Conservation (phyloP, 1,140 invertebrate species). For the Trypoxylus dichotomus region DNA sequence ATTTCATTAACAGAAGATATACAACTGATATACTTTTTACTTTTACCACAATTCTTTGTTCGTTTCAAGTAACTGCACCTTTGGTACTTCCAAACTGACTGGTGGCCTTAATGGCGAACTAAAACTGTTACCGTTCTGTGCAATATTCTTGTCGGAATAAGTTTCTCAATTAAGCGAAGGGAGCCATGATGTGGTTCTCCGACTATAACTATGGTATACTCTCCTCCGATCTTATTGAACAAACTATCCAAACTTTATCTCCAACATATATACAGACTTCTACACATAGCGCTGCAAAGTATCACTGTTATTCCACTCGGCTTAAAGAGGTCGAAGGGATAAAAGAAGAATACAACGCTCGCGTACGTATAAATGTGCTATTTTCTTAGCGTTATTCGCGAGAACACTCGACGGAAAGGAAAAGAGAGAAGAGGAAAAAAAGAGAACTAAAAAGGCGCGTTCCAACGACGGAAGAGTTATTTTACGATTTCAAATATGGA, state of each 20-base stretch:
- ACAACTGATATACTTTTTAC: not conserved
- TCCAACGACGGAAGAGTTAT: conserved; percentile 29
- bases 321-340: not conserved
- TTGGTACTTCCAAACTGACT: conserved; percentile 29
- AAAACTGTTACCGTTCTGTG: conserved; percentile 32
- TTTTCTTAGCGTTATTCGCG: conserved; percentile 1
- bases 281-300: not conserved
- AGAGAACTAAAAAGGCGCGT: not conserved
- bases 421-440: not conserved
- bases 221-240: not conserved
- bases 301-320: not conserved
- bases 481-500: conserved; percentile 44
- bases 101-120: conserved; percentile 34
- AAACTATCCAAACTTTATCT: conserved; percentile 13
- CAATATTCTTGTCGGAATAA: conserved; percentile 42
- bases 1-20: not conserved
- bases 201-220: conserved; percentile 14
- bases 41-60: not conserved
- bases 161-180: conserved; percentile 47
- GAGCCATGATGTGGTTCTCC: conserved; percentile 1
- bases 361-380: not conserved
- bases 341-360: not conserved
- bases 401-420: not conserved
- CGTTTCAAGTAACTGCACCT: not conserved
- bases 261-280: not conserved